Evolutionary conservation across 2,888 invertebrate species (phyloP).

Genomic region (Thysanoteuthis rhombus): DNA sequence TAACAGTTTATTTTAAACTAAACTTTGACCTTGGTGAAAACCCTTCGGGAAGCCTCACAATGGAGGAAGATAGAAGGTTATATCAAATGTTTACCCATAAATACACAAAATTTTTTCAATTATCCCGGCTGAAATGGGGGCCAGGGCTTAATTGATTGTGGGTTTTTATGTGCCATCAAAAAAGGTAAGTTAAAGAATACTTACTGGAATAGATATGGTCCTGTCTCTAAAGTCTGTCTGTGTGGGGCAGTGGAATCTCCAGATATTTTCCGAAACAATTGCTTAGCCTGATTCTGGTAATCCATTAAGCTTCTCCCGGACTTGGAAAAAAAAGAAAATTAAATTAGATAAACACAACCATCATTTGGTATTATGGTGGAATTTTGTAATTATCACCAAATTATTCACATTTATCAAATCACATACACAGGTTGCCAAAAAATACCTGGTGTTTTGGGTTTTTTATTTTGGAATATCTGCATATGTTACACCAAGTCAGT

Average conservation of each 20-base stretch:
- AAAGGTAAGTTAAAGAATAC: conserved; percentile 37
- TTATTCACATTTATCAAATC: too few relatives aligned
- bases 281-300: conserved; percentile 99
- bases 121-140: too few relatives aligned
- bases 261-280: conserved; percentile 90
- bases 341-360: conserved; percentile 75
- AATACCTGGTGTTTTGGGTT: background rate
- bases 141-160: too few relatives aligned
- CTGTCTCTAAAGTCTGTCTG: conserved; percentile 95
- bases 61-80: too few relatives aligned
- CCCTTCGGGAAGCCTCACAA: too few relatives aligned
- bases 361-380: conserved; percentile 74
- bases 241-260: conserved; percentile 84
- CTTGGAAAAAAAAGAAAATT: conserved; percentile 71
- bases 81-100: too few relatives aligned
- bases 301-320: conserved; percentile 92
- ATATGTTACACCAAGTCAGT: background rate
- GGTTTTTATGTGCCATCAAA: too few relatives aligned
- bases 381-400: background rate
- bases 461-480: too few relatives aligned
- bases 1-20: too few relatives aligned
- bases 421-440: too few relatives aligned
- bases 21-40: too few relatives aligned
- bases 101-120: too few relatives aligned
- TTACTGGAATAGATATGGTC: conserved; percentile 97